Evolutionary conservation across 1,140 invertebrate genomes (phyloP).

Genomic region (Lanistes nyassanus): DNA sequence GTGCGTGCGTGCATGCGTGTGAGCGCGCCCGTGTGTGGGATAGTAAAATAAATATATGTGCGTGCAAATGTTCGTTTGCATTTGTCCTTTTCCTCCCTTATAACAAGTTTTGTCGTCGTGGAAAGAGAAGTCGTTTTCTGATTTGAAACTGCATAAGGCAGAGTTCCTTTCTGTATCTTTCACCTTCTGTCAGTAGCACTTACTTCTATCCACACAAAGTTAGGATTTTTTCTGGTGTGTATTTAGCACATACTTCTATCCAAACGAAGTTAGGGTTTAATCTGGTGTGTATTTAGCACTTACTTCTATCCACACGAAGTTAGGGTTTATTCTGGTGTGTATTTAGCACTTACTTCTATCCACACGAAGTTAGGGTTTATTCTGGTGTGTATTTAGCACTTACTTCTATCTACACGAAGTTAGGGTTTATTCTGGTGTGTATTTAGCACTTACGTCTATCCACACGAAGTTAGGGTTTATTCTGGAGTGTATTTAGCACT

Average conservation of each 20-base stretch:
- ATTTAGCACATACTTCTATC: neutral
- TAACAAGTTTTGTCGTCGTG: neutral
- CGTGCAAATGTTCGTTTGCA: neutral
- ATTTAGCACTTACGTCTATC: too few relatives aligned
- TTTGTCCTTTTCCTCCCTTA: neutral
- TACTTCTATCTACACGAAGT: too few relatives aligned
- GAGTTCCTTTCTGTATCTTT: neutral
- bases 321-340: neutral
- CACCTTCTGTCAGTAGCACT: neutral
- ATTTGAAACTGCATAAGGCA: neutral
- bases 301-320: neutral
- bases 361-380: too few relatives aligned
- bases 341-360: neutral
- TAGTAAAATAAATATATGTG: neutral
- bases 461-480: too few relatives aligned
- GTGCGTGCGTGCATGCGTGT: neutral
- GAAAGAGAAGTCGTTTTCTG: neutral
- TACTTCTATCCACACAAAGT: neutral
- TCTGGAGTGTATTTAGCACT: too few relatives aligned
- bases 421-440: too few relatives aligned
- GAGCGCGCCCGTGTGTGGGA: neutral
- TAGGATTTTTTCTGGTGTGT: neutral
- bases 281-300: neutral
- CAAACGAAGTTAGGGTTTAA: too few relatives aligned
- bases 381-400: too few relatives aligned